Evolutionary conservation across 2,113 vertebrate genomes (phyloP).

Genomic region (Paradisaea rubra): DNA sequence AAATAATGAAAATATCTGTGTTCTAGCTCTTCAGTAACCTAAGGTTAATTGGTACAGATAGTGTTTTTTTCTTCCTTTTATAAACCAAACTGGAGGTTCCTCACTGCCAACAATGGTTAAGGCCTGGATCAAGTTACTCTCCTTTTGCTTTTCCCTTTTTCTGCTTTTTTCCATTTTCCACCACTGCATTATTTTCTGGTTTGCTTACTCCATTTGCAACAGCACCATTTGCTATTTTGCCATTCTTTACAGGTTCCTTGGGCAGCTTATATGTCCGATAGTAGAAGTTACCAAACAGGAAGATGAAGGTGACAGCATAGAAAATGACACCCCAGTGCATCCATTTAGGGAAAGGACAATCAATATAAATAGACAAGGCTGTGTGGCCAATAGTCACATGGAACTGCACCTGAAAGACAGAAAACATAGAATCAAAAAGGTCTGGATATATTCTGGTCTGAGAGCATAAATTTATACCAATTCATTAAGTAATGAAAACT

Average conservation of each 20-base stretch:
- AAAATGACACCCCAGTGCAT: slow-evolving; percentile 98
- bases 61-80: slow-evolving; percentile 60
- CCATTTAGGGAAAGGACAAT: slow-evolving; percentile 99
- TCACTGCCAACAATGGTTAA: slow-evolving; percentile 69
- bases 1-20: slow-evolving; percentile 72
- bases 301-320: slow-evolving; percentile 94
- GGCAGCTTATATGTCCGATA: slow-evolving; percentile 94
- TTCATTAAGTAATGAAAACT: background rate
- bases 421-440: background rate
- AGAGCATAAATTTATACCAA: background rate
- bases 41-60: slow-evolving; percentile 69
- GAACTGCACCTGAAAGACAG: slow-evolving; percentile 87
- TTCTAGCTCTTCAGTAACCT: slow-evolving; percentile 69
- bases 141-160: slow-evolving; percentile 93
- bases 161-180: slow-evolving; percentile 85
- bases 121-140: slow-evolving; percentile 81
- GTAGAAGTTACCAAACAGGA: slow-evolving; percentile 97
- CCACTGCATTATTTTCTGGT: slow-evolving; percentile 73
- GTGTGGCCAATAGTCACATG: slow-evolving; percentile 97
- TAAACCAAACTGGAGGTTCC: slow-evolving; percentile 62
- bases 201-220: slow-evolving; percentile 78
- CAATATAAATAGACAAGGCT: slow-evolving; percentile 92
- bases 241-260: slow-evolving; percentile 76
- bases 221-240: slow-evolving; percentile 83
- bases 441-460: background rate